Evolutionary conservation across 92 coral and sea anemone species (phyloP).

Genomic region (Porites lobata): DNA sequence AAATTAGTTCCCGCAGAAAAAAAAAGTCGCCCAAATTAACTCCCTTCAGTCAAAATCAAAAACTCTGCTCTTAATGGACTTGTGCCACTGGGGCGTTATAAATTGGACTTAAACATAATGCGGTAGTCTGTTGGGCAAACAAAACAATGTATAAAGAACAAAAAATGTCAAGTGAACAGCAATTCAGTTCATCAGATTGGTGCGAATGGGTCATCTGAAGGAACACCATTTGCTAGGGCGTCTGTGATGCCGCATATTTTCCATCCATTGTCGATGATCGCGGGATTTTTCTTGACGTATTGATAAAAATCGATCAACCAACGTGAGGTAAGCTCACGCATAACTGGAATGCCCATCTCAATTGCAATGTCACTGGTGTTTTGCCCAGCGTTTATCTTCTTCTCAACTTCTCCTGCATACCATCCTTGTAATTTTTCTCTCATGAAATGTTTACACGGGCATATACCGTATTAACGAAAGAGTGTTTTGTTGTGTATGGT

Average conservation of each 20-base stretch:
- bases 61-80: too few species aligned
- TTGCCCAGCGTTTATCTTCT: slow-evolving; percentile 26
- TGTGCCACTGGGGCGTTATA: too few species aligned
- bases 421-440: slow-evolving; percentile 16
- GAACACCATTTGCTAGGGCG: neutral
- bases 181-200: neutral
- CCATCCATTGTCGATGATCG: too few species aligned
- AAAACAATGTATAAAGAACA: neutral
- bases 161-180: neutral
- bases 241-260: too few species aligned
- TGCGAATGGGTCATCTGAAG: neutral
- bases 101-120: too few species aligned
- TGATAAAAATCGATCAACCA: slow-evolving; percentile 6
- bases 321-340: neutral
- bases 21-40: too few species aligned
- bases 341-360: slow-evolving; percentile 15
- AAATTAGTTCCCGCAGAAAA: too few species aligned
- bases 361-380: slow-evolving; percentile 24
- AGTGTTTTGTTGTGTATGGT: too few species aligned
- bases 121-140: neutral
- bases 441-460: slow-evolving; percentile 3
- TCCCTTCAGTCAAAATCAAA: too few species aligned
- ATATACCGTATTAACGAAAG: too few species aligned
- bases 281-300: too few species aligned
- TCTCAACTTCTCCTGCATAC: slow-evolving; percentile 19